These are phyloP conservation scores for Enteromius mattozi DNA, from an alignment of 2,797 vertebrate species.

Conservation along the genomic window DNA sequence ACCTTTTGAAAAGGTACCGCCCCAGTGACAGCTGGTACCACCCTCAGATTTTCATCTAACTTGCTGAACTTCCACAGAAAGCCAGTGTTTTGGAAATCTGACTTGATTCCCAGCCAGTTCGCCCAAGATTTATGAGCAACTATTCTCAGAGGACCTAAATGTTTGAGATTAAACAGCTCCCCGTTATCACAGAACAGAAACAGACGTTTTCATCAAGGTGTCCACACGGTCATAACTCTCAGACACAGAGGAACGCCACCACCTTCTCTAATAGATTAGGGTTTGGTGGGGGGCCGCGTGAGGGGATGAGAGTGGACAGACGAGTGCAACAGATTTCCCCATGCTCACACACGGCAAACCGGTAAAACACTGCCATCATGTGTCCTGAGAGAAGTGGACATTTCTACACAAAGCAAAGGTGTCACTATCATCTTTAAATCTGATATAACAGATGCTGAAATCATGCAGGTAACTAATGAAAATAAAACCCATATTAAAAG, in stretches of 20 bases:
- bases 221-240: slow-evolving; percentile 54
- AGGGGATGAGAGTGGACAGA: slow-evolving; percentile 67
- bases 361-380: slow-evolving; percentile 78
- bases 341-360: slow-evolving; percentile 42
- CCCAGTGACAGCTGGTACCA: too few species aligned
- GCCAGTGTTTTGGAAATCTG: slow-evolving; percentile 14
- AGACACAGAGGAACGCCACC: slow-evolving; percentile 46
- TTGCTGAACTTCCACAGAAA: slow-evolving; percentile 9
- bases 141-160: slow-evolving; percentile 16
- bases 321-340: slow-evolving; percentile 51
- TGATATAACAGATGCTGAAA: not conserved
- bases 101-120: slow-evolving; percentile 5
- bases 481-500: not conserved
- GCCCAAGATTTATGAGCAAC: slow-evolving; percentile 36
- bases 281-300: slow-evolving; percentile 50
- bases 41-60: not conserved
- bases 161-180: slow-evolving; percentile 31
- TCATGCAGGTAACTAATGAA: not conserved
- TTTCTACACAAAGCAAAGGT: slow-evolving; percentile 22
- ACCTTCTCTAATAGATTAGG: slow-evolving; percentile 52
- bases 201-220: slow-evolving; percentile 36
- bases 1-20: too few species aligned
- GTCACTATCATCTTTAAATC: slow-evolving; percentile 9
- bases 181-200: slow-evolving; percentile 33
- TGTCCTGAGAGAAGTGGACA: slow-evolving; percentile 63